A percentile compares a stretch with the other conserved stretches of the same genome.
Conservation (phyloP, 2,888 invertebrate species). For the Pyrrhosoma nymphula region DNA sequence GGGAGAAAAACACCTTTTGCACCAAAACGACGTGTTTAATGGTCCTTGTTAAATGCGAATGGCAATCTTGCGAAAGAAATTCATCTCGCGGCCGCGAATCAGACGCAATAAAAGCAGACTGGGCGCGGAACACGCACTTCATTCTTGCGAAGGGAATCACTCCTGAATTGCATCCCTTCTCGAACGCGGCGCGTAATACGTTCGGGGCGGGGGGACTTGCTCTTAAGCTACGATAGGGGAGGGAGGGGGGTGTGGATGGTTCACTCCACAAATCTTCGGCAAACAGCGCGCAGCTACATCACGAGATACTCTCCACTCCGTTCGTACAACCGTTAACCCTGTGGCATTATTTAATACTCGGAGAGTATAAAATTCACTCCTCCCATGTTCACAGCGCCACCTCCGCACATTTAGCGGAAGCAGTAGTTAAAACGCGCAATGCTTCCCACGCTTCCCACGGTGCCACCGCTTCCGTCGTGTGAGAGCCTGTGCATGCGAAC, state of each 20-base stretch:
- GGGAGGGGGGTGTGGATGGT: no score
- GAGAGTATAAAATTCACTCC: background rate
- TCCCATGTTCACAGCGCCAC: background rate
- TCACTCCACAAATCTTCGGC: background rate
- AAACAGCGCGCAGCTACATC: background rate
- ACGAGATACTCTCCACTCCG: background rate
- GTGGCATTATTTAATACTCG: background rate
- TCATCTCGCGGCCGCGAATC: background rate
- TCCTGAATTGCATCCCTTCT: background rate
- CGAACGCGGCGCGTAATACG: background rate
- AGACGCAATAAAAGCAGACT: background rate
- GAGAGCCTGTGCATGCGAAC: no score
- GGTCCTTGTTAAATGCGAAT: background rate
- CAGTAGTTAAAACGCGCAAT: constrained; percentile 54
- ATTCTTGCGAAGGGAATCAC: background rate
- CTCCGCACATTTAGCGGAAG: constrained; percentile 27
- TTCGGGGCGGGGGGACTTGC: no score
- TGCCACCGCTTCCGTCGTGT: no score
- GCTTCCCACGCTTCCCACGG: background rate
- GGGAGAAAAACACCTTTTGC: background rate
- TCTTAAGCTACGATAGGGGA: no score
- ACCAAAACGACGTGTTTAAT: background rate
- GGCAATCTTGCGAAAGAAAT: background rate
- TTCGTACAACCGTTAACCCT: background rate
- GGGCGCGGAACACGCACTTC: constrained; percentile 13